These are phyloP conservation scores for Sus scrofa DNA, from an alignment of 2,113 vertebrate species.

Conservation along the genomic window T2T-Sscrofa CM000827.6:54584001-54584500, in stretches of 20 bases:
- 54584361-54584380: not conserved
- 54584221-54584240: not conserved
- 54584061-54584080: not conserved
- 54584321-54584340: not conserved
- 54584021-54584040: not conserved
- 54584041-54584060: not conserved
- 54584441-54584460: not conserved
- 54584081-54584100: not conserved
- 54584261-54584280: not conserved
- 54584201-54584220: not conserved
- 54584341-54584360: not conserved
- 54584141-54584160: not conserved
- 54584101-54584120: not conserved
- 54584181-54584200: not conserved
- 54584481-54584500: not conserved
- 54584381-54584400: not conserved
- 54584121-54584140: not conserved
- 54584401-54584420: not conserved
- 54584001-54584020: not conserved
- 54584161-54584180: not conserved
- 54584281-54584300: not conserved
- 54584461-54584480: not conserved
- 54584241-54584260: not conserved
- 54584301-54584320: not conserved
- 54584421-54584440: not conserved